Evolutionary conservation across 2,888 invertebrate genomes (phyloP).

Genomic region (Aspidiotus rigidus): DNA sequence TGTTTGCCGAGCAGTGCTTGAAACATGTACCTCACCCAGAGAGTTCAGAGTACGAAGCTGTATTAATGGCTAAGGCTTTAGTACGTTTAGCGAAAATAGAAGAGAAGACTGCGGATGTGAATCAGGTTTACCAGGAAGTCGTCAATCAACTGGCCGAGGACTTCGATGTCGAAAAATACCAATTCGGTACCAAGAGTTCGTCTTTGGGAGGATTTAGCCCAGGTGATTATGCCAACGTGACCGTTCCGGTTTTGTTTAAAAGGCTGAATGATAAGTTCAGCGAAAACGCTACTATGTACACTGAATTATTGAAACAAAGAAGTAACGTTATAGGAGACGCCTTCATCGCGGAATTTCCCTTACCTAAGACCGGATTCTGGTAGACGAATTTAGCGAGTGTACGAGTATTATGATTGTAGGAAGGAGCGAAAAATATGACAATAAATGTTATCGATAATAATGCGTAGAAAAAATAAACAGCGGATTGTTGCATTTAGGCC

Average conservation of each 20-base stretch:
- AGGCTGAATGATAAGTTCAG: background rate
- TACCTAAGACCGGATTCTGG: no score
- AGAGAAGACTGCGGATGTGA: background rate
- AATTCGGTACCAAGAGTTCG: background rate
- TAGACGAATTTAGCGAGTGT: no score
- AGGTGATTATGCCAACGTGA: background rate
- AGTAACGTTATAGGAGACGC: background rate
- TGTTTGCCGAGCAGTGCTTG: background rate
- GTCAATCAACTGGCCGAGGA: background rate
- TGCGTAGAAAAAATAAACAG: no score
- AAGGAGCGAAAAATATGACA: no score
- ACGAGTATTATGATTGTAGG: no score
- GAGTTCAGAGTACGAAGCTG: background rate
- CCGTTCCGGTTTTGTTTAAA: background rate
- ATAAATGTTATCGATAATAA: no score
- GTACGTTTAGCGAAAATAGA: background rate
- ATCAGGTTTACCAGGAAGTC: background rate
- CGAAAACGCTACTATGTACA: background rate
- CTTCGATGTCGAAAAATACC: background rate
- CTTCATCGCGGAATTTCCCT: no score
- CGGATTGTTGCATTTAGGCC: no score
- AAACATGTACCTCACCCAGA: background rate
- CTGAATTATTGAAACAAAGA: background rate
- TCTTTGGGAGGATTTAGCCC: slow-evolving; percentile 2
- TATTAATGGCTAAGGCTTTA: background rate